Percentiles rank a stretch among this genome's conserved stretches.
These are phyloP conservation scores for Itoplectis maculator DNA, from an alignment of 2,888 invertebrate genomes.

Conservation along the genomic window DNA sequence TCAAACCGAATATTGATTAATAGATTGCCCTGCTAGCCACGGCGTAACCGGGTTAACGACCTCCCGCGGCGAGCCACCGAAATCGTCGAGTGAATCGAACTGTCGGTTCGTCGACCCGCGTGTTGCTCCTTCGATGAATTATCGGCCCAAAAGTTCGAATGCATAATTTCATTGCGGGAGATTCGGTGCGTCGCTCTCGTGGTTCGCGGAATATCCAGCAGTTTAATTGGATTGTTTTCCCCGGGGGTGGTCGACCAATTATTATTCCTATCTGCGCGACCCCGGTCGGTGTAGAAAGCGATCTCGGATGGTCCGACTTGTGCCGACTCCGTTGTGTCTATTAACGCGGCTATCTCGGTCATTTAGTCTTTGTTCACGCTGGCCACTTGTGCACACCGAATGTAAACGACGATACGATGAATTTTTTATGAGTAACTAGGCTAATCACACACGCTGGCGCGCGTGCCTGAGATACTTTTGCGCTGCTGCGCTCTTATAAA, in stretches of 20 bases:
- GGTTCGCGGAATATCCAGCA: conserved; percentile 55
- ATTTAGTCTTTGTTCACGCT: neutral
- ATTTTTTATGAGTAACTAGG: no score
- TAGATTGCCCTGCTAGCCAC: conserved; percentile 47
- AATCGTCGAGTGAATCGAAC: conserved; percentile 39
- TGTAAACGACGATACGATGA: no score
- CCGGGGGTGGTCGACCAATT: conserved; percentile 70
- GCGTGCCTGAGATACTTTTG: no score
- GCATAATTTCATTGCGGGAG: conserved; percentile 63
- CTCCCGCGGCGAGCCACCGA: conserved; percentile 41
- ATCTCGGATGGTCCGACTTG: neutral
- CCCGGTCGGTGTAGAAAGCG: conserved; percentile 16
- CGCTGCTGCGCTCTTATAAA: no score
- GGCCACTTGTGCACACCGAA: neutral
- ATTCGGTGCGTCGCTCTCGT: conserved; percentile 38
- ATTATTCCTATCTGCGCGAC: conserved; percentile 57
- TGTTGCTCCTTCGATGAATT: conserved; percentile 48
- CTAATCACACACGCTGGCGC: no score
- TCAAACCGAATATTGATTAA: conserved; percentile 54
- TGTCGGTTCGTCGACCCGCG: conserved; percentile 6
- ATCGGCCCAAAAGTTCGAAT: conserved; percentile 66
- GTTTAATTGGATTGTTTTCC: conserved; percentile 69
- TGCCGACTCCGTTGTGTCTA: conserved; percentile 24
- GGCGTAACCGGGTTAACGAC: conserved; percentile 59
- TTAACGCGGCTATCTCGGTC: conserved; percentile 16